Evolutionary conservation across 2,113 vertebrate genomes (phyloP).

Genomic region (Silurus glanis): DNA sequence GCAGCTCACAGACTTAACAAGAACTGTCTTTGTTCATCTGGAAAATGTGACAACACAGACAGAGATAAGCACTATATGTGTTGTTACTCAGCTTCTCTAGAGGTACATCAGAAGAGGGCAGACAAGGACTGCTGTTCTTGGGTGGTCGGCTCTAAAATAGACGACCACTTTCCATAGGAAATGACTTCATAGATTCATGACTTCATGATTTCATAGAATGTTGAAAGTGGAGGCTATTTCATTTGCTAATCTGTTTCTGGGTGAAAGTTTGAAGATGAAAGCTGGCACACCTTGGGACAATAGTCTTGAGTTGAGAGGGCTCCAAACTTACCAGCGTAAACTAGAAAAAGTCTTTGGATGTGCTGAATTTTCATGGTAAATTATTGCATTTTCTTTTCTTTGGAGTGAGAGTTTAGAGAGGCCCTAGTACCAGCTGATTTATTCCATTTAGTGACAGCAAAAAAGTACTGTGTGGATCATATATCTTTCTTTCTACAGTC

Average conservation of each 20-base stretch:
- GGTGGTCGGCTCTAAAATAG: background rate
- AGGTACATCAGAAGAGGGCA: background rate
- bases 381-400: background rate
- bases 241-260: background rate
- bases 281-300: background rate
- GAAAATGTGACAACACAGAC: background rate
- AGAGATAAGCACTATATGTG: background rate
- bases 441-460: background rate
- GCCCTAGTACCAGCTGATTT: background rate
- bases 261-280: background rate
- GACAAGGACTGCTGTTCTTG: background rate
- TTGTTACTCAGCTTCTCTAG: background rate
- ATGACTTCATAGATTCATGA: background rate
- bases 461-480: background rate
- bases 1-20: background rate
- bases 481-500: too few relatives aligned
- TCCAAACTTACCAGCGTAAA: background rate
- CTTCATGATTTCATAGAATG: background rate
- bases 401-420: background rate
- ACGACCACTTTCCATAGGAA: background rate
- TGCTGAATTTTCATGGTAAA: background rate
- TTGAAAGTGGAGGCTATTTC: background rate
- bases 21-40: background rate
- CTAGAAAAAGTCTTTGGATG: background rate
- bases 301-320: background rate